Conservation (phyloP, 1,140 invertebrate species). For the Hesperophylax magnus region DNA sequence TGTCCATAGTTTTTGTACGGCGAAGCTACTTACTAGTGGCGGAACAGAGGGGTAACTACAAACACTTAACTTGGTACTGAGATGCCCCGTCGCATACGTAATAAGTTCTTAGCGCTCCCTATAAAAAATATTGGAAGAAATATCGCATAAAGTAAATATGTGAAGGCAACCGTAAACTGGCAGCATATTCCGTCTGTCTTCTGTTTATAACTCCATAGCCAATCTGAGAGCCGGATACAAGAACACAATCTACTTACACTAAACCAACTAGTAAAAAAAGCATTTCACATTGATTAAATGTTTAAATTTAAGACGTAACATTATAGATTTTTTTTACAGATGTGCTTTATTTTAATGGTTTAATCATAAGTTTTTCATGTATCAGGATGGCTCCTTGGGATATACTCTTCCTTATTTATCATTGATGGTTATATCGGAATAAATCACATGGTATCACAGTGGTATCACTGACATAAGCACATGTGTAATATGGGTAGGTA, state of each 20-base stretch:
- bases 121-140: conserved; percentile 47
- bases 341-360: too few relatives aligned
- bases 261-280: too few relatives aligned
- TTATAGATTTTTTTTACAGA: too few relatives aligned
- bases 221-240: conserved; percentile 3
- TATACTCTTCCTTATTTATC: conserved; percentile 32
- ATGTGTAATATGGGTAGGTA: neutral
- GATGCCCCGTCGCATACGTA: neutral
- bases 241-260: neutral
- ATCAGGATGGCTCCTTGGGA: neutral
- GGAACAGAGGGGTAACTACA: too few relatives aligned
- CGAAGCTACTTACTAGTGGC: too few relatives aligned
- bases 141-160: conserved; percentile 53
- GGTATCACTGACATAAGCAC: conserved; percentile 39
- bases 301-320: too few relatives aligned
- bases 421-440: conserved; percentile 55
- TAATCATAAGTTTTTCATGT: too few relatives aligned
- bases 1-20: too few relatives aligned
- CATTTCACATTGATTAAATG: too few relatives aligned
- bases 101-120: conserved; percentile 28
- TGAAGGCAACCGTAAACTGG: conserved; percentile 54
- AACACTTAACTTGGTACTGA: too few relatives aligned
- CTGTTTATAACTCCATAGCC: conserved; percentile 27
- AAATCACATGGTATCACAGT: conserved; percentile 55
- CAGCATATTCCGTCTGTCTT: conserved; percentile 46